A percentile compares a stretch with the other conserved stretches of the same genome.
Evolutionary conservation across 1,140 invertebrate genomes (phyloP).

Genomic region (Drosophila tani): DNA sequence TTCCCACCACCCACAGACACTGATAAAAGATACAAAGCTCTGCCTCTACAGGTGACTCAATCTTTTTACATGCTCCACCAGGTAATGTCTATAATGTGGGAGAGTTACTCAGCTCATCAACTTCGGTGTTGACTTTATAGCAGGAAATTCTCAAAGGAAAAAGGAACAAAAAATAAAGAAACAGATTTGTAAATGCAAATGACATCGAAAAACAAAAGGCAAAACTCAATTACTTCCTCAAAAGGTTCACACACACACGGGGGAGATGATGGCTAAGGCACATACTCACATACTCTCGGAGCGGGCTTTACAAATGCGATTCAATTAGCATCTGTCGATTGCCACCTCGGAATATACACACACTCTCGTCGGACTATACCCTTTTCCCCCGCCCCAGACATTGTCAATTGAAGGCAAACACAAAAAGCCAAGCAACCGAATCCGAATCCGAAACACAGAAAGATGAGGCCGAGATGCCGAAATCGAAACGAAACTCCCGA

Average conservation of each 20-base stretch:
- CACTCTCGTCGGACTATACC: constrained; percentile 10
- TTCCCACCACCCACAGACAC: constrained; percentile 3
- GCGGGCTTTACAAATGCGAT: constrained; percentile 61
- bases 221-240: constrained; percentile 72
- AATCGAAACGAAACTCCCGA: constrained; percentile 54
- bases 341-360: constrained; percentile 21
- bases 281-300: constrained; percentile 30
- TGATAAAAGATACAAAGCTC: constrained; percentile 9
- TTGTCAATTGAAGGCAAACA: constrained; percentile 72
- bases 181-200: constrained; percentile 65
- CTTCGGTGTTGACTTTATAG: constrained; percentile 36
- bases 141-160: constrained; percentile 55
- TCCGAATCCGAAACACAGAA: constrained; percentile 5
- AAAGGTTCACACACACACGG: constrained; percentile 34
- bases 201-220: constrained; percentile 33
- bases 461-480: constrained; percentile 16
- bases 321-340: constrained; percentile 74
- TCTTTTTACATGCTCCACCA: not conserved
- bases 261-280: constrained; percentile 22
- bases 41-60: constrained; percentile 20
- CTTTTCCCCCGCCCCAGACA: constrained; percentile 4
- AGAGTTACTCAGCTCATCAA: constrained; percentile 28
- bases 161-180: constrained; percentile 21
- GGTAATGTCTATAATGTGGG: constrained; percentile 6
- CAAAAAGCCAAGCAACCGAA: constrained; percentile 25